phyloP scores from a whole-genome alignment of 1,140 invertebrate species.

The Nasonia longicornis region DNA sequence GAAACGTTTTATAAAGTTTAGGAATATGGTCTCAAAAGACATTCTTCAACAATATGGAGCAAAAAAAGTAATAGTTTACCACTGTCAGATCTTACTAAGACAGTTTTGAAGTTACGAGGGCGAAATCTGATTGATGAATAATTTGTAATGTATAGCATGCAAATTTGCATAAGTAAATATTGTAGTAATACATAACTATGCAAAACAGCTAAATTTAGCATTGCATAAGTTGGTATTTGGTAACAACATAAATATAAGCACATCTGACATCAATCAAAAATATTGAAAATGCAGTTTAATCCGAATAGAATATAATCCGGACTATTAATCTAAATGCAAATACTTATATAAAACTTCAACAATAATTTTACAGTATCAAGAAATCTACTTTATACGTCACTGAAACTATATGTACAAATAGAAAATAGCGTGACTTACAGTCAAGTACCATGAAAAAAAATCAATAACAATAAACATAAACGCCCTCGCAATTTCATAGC shows the following conservation, averaged over 20 bases:
- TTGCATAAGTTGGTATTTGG: background rate
- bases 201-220: background rate
- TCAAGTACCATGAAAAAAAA: background rate
- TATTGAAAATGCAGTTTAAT: background rate
- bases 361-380: background rate
- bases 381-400: background rate
- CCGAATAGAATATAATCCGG: background rate
- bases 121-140: background rate
- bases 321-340: background rate
- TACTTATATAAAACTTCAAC: background rate
- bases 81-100: background rate
- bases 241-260: background rate
- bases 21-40: conserved; percentile 5
- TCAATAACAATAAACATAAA: background rate
- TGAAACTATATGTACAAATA: background rate
- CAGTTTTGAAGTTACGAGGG: conserved; percentile 29
- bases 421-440: background rate
- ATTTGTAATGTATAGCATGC: background rate
- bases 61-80: background rate
- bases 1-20: conserved; percentile 21
- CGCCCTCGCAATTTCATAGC: conserved; percentile 15
- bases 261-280: background rate
- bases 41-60: conserved; percentile 2
- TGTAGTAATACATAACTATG: too few species aligned
- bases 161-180: background rate